A percentile compares a stretch with the other conserved stretches of the same genome.
phyloP scores from a whole-genome alignment of 2,888 invertebrate genomes.

The Coecobrya sp. region DNA sequence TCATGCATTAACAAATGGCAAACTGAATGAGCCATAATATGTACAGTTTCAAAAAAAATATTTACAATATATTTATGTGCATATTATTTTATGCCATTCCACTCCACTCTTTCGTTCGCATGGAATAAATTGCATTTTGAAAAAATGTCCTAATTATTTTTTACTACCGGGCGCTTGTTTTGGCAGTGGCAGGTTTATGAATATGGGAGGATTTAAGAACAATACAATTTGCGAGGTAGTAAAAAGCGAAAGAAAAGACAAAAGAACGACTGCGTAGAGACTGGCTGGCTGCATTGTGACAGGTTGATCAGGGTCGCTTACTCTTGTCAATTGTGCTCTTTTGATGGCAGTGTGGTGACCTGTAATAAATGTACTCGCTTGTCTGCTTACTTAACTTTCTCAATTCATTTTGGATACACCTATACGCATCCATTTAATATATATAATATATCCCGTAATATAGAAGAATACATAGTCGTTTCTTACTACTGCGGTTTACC shows the following conservation, averaged over 20 bases:
- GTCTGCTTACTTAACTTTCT: constrained; percentile 16
- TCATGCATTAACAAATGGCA: neutral
- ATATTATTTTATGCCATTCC: neutral
- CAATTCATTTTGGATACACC: neutral
- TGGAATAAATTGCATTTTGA: constrained; percentile 49
- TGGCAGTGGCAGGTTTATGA: constrained; percentile 34
- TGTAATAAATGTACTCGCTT: constrained; percentile 13
- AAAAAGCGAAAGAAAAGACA: constrained; percentile 28
- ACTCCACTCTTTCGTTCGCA: neutral
- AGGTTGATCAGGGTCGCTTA: constrained; percentile 70
- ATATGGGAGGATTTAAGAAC: constrained; percentile 2
- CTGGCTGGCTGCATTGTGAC: constrained; percentile 25
- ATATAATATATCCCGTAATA: neutral
- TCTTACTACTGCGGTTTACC: neutral
- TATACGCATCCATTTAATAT: neutral
- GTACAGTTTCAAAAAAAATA: neutral
- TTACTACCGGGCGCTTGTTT: neutral
- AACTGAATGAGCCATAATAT: neutral
- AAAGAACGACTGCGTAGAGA: neutral
- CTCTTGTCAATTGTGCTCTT: constrained; percentile 59
- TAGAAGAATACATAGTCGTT: no score
- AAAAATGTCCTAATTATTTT: constrained; percentile 67
- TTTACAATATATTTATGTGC: neutral
- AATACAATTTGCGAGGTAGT: constrained; percentile 17
- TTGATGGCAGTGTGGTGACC: constrained; percentile 41